Evolutionary conservation across 2,797 vertebrate species (phyloP), one percentile per base, ranked within the genome.

Genomic region (Oryzias dopingdopingensis): DNA sequence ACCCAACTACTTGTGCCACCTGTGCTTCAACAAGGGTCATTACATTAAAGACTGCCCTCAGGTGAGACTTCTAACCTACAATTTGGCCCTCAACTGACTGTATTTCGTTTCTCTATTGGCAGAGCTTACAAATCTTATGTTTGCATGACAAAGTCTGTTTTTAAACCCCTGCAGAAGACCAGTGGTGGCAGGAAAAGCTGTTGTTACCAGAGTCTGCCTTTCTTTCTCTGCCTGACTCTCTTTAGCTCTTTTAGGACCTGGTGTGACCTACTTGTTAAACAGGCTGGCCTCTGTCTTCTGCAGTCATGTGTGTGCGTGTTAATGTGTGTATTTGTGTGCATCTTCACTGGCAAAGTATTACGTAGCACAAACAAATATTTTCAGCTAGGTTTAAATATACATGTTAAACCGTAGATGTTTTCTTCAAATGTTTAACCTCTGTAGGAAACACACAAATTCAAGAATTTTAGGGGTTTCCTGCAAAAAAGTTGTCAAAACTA

Each of bases 31-130:
- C 92, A 99, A 99, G 86, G 97, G 97, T 70, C 97, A 99, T 84
- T 99, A 99, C 89, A 99, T 99, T 87, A 99, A 99, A 89, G 97
- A 99, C 88, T 99, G 97, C 83, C 97, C 97, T 63, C 97, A 99
- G 96, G 97, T 99, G 92, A 94, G 92, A 70, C 49, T 45, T 0
- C 5, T 46, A 42, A 23, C 47, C 49, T 32, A 50, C 26, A 59
- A 65, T 46, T 7, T 12, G 4, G 7, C 15, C 29, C 40, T 52
- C 10, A 56, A 14, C 5, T 32, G 14, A 47, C 41, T 56, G 41
- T 15, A 23, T 16, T 50, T 14, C 22, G n/a, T 59, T 24, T 18
- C 14, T 10, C 22, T 47, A 1, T 17, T 26, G 14, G 12, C 29
- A 8, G n/a, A 22, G 6, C 16, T 23, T 52, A 8, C 37, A 20